Conservation (phyloP, 2,113 vertebrate genomes). For the Nesoenas mayeri region DNA sequence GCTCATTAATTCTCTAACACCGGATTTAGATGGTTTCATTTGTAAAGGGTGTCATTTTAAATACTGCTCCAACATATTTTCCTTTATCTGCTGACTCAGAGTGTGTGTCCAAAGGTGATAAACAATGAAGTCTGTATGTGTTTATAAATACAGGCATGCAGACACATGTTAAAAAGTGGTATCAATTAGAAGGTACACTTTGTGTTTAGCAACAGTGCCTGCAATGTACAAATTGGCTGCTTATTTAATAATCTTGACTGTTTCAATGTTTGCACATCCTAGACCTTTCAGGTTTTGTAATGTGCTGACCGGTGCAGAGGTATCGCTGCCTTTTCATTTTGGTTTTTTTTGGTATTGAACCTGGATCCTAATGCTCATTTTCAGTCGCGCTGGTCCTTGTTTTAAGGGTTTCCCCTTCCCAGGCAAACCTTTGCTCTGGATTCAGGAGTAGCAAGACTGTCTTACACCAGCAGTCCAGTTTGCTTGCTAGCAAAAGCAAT, state of each 20-base stretch:
- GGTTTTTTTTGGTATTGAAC: neutral
- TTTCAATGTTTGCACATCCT: accelerated
- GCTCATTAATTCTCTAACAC: slow-evolving; percentile 80
- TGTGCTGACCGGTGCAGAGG: accelerated
- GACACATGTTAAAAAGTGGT: neutral
- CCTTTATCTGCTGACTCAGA: slow-evolving; percentile 41
- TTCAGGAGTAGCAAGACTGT: neutral
- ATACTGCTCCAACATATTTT: slow-evolving; percentile 62
- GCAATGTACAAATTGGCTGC: neutral
- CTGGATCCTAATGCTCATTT: neutral
- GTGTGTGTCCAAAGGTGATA: slow-evolving; percentile 35
- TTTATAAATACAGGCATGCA: neutral
- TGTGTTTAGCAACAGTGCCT: neutral
- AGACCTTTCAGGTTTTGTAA: neutral
- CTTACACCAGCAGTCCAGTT: neutral
- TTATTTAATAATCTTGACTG: neutral
- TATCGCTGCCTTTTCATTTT: neutral
- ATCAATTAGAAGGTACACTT: neutral
- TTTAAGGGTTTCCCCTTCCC: neutral
- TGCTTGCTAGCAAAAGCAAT: neutral
- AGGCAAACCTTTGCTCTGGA: accelerated
- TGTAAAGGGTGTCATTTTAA: slow-evolving; percentile 66
- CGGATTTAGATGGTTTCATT: slow-evolving; percentile 75
- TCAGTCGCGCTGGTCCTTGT: neutral
- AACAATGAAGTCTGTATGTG: slow-evolving; percentile 4